Base-by-base conservation (phyloP, 2,888 invertebrate species). In the Dione juno region DNA sequence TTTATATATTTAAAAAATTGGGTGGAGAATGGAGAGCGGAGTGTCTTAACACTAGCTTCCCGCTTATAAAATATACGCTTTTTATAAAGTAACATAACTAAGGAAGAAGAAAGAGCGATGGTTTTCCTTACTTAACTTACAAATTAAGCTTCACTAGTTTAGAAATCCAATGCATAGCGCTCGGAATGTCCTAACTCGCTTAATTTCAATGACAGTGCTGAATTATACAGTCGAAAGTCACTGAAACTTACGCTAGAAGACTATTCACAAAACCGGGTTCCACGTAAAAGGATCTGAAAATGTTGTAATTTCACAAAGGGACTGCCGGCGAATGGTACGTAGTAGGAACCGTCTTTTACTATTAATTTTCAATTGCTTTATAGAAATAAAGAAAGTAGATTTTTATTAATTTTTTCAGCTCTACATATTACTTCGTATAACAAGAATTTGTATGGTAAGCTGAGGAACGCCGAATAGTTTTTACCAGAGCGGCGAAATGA, bases 181-280 rank as follows among this genome's bases (percentile, higher is more conserved):
- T 28, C 28, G n/a, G 28, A 61, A 61, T 61, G 28, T 28, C 16
- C 45, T 45, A 61, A 28, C n/a, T 28, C n/a, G 14, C 59, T 61
- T 61, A 61, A 45, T 45, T 61, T 61, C 16, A 61, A 8, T 35
- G 37, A 28, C 28, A 35, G 28, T 61, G n/a, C 43, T 61, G 45
- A 61, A 61, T 61, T 61, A 43, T 45, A 45, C 61, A 28, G 43
- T 61, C n/a, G 28, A 61, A 61, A 61, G 35, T 45, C 61, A 11
- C 28, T 61, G 41, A 28, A 28, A 45, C 28, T 45, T 61, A 11
- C 10, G 45, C 11, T 45, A 61, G 11, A 59, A 21, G 43, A 61
- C 59, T 59, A 59, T 61, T 61, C 61, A 35, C 45, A 45, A 61
- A 45, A 35, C 61, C 28, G 16, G 45, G 11, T 45, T 45, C 61